These are phyloP conservation scores for Pseudochromis fuscus DNA, from an alignment of 2,797 vertebrate species.

Conservation along the genomic window DNA sequence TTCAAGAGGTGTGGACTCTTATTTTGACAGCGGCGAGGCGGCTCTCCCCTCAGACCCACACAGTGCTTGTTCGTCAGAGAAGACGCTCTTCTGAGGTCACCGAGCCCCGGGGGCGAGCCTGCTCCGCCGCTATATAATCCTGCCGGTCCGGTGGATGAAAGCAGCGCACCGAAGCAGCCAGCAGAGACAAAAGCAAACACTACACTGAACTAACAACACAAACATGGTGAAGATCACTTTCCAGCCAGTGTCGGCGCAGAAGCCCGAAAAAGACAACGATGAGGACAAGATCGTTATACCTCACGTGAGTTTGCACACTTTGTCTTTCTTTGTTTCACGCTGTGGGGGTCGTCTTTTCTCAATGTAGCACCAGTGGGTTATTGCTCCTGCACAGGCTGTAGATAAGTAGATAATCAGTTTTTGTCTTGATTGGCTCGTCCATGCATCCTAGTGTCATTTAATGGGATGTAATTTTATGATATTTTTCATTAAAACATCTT, in stretches of 20 bases:
- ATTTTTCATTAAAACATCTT: background rate
- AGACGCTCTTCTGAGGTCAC: conserved; percentile 81
- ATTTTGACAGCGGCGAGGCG: conserved; percentile 76
- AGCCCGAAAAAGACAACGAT: conserved; percentile 87
- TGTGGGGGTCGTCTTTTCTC: conserved; percentile 23
- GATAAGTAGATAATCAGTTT: background rate
- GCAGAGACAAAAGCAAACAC: conserved; percentile 40
- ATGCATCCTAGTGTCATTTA: conserved; percentile 13
- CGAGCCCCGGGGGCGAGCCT: conserved; percentile 72
- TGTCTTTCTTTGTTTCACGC: conserved; percentile 43
- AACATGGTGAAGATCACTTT: conserved; percentile 93
- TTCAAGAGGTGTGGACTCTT: conserved; percentile 47
- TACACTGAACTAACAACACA: conserved; percentile 34
- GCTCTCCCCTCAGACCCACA: conserved; percentile 78
- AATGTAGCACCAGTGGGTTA: background rate
- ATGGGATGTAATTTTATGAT: conserved; percentile 14
- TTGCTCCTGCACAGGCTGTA: background rate
- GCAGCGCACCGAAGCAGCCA: conserved; percentile 57
- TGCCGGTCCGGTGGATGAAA: conserved; percentile 44
- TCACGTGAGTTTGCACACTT: conserved; percentile 81
- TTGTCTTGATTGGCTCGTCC: background rate
- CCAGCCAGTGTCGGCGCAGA: conserved; percentile 85
- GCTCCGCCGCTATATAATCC: conserved; percentile 69
- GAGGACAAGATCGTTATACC: conserved; percentile 85
- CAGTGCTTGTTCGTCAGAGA: conserved; percentile 76